These are phyloP conservation scores for Spisula solida DNA, from an alignment of 2,888 invertebrate genomes.

Conservation along the genomic window DNA sequence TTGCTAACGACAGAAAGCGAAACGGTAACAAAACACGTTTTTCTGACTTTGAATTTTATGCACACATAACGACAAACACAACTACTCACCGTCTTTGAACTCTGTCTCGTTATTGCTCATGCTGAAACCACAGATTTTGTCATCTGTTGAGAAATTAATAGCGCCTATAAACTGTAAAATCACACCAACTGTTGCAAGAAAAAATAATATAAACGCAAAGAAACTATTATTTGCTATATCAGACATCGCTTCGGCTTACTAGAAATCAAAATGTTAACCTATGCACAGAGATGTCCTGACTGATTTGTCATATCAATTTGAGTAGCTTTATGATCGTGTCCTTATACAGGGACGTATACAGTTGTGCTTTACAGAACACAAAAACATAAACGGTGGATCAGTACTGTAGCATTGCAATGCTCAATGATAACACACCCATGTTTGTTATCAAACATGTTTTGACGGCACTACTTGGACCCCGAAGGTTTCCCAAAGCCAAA, in stretches of 20 bases:
- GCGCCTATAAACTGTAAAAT: neutral
- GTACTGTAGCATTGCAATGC: no score
- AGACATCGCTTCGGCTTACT: neutral
- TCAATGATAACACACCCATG: no score
- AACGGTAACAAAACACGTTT: no score
- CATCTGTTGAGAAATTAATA: neutral
- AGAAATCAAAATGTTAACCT: neutral
- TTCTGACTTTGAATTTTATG: no score
- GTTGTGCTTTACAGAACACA: no score
- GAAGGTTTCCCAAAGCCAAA: no score
- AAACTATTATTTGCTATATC: neutral
- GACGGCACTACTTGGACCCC: no score
- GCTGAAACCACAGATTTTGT: neutral
- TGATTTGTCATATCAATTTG: neutral
- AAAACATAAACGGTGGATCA: no score
- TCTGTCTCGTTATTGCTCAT: neutral
- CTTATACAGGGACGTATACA: neutral
- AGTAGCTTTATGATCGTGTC: neutral
- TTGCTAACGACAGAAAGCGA: no score
- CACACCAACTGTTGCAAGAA: neutral
- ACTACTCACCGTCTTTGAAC: neutral
- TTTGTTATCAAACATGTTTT: no score
- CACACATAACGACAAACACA: neutral
- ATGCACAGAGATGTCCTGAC: neutral
- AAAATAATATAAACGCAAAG: neutral